Evolutionary conservation across 2,113 vertebrate species (phyloP), one percentile per base, ranked within the genome.

Genomic region (Pitta sordida): DNA sequence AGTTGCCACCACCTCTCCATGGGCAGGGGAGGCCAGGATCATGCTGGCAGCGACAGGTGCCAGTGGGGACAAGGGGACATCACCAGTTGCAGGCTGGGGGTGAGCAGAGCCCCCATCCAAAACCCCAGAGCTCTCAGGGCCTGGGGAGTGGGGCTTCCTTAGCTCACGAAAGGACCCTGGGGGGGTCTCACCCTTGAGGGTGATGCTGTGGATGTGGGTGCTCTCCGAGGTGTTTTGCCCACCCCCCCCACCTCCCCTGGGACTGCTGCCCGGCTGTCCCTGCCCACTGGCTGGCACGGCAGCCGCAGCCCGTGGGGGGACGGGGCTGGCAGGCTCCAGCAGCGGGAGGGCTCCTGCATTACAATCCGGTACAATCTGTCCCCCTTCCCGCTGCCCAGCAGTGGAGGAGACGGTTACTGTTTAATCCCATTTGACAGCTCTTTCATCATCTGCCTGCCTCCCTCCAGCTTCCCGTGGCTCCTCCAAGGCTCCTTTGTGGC

Each of bases 391-490:
- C 92, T 92, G 95, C 94, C 96, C 91, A 95, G 92, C 87, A 77
- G 92, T 91, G 89, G 69, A 71, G 91, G 93, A 96, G 94, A 95
- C 14, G 88, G 89, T 95, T 95, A 44, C 94, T 96, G 96, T 95
- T 97, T 97, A 97, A 97, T 97, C 96, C 97, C 81, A 65, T 93
- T 94, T 97, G 97, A 97, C 97, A 97, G 96, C 92, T 97, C 97
- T 97, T 97, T 97, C 96, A 97, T 96, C 97, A 95, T 95, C 92
- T 91, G 91, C 90, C 95, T 94, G 88, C 93, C 86, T 96, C 88
- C 86, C 91, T 96, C 86, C 94, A 94, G 91, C 93, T 93, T 91
- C 62, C 96, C 22, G 2, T 93, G 91, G 88, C 67, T 96, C 91
- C 80, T 96, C 95, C 96, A 97, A 97, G 96, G 89, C 88, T 93